Evolutionary conservation across 2,797 vertebrate species (phyloP).

Genomic region (Pipistrellus pygmaeus): DNA sequence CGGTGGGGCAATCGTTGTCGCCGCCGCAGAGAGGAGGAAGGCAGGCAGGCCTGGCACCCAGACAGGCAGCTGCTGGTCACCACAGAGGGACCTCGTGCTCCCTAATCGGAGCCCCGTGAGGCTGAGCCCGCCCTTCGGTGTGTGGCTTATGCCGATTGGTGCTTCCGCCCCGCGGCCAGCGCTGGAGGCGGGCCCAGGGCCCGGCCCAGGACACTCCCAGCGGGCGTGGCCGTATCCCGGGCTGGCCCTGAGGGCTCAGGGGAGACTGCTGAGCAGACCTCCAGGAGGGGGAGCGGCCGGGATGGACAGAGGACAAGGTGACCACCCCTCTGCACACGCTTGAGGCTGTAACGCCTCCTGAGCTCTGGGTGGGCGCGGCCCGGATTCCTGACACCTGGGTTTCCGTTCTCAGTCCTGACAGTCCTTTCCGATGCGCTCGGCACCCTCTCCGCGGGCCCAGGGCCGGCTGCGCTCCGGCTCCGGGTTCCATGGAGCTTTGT

Average conservation of each 20-base stretch:
- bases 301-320: not conserved
- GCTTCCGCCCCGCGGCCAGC: not conserved
- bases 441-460: not conserved
- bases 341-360: not conserved
- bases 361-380: not conserved
- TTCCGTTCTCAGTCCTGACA: constrained; percentile 3
- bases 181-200: not conserved
- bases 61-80: not conserved
- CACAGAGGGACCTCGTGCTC: not conserved
- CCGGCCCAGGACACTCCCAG: not conserved
- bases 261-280: not conserved
- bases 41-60: not conserved
- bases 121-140: not conserved
- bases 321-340: not conserved
- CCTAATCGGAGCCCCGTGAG: too few species aligned
- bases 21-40: not conserved
- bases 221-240: not conserved
- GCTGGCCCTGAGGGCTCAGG: not conserved
- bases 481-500: not conserved
- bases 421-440: not conserved
- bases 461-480: not conserved
- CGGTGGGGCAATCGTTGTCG: fast-evolving
- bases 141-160: not conserved
- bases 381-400: not conserved
- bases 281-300: not conserved